Evolutionary conservation across 2,888 invertebrate species (phyloP).

Genomic region (Calameuta pallipes): DNA sequence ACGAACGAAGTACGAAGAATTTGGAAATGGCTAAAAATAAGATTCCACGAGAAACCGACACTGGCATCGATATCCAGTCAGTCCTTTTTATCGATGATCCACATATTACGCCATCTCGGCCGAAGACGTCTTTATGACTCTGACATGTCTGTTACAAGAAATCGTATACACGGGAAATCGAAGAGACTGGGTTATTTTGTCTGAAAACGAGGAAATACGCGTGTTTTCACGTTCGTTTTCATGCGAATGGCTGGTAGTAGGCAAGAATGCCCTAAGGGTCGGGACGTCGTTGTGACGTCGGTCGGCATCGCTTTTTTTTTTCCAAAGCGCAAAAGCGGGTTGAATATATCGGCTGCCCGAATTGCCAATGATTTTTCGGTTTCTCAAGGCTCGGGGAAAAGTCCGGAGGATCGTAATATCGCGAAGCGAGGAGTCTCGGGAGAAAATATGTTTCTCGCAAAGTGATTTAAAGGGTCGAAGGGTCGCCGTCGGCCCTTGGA

Average conservation of each 20-base stretch:
- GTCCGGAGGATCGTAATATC: not conserved
- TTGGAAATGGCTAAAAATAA: not conserved
- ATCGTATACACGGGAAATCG: not conserved
- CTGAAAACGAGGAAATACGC: not conserved
- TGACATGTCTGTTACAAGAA: not conserved
- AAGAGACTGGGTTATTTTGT: not conserved
- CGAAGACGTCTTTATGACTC: not conserved
- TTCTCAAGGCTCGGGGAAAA: not conserved
- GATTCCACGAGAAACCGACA: not conserved
- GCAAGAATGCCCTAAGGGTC: not conserved
- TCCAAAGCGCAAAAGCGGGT: not conserved
- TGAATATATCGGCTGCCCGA: not conserved
- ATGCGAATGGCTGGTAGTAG: not conserved
- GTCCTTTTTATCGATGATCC: not conserved
- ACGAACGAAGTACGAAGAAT: not conserved
- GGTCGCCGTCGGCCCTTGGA: slow-evolving; percentile 18
- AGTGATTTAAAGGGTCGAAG: slow-evolving; percentile 22
- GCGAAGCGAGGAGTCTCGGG: not conserved
- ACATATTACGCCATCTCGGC: not conserved
- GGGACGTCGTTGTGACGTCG: not conserved
- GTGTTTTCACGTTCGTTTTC: not conserved
- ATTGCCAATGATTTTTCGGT: not conserved
- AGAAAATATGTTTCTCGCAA: slow-evolving; percentile 12
- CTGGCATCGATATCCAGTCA: not conserved
- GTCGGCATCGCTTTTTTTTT: not conserved